Evolutionary conservation across 1,140 invertebrate species (phyloP), one percentile per base, ranked within the genome.

Genomic region (Drosophila serrata): DNA sequence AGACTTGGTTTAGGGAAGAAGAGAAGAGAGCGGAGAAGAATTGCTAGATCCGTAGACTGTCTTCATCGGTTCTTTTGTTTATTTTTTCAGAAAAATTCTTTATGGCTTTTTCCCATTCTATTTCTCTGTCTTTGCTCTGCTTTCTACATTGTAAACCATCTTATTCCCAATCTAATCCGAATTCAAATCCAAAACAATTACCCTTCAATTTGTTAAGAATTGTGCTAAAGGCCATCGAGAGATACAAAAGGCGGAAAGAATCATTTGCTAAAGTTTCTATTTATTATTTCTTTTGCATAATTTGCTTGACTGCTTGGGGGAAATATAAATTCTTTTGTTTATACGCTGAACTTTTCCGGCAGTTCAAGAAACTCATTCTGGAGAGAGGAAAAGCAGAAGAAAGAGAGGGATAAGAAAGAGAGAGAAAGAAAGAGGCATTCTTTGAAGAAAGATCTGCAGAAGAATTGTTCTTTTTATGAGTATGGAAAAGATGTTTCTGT

Each of bases 141-240:
- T 65, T 76, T 67, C 46, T 75, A 61, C 49, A 57, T 40, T 45
- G 39, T 22, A 12, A 53, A 37, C 48, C 37, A 43, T 45, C 35
- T 13, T 12, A 40, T 51, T 40, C 39, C 19, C 33, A 37, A 55
- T 55, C 51, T 55, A 37, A 49, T 49, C 48, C 27, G 29, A 51
- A 63, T 67, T 53, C n/a, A 33, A 64, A 80, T 62, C 64, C 64
- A 58, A 76, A 68, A 78, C 58, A 78, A 74, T 82, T 86, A 86
- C 82, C 82, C 81, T 86, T 86, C 82, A 86, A 87, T 86, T 86
- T 87, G 82, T 63, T 67, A 79, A 48, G 75, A 76, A 76, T 55
- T 68, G 73, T 73, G 73, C 73, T 49, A 76, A 67, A 76, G 55
- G 73, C 53, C 70, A 65, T 49, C n/a, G 19, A 58, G 33, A 53